Conservation (phyloP, 92 coral and sea anemone species). For the Zoanthus sociatus region DNA sequence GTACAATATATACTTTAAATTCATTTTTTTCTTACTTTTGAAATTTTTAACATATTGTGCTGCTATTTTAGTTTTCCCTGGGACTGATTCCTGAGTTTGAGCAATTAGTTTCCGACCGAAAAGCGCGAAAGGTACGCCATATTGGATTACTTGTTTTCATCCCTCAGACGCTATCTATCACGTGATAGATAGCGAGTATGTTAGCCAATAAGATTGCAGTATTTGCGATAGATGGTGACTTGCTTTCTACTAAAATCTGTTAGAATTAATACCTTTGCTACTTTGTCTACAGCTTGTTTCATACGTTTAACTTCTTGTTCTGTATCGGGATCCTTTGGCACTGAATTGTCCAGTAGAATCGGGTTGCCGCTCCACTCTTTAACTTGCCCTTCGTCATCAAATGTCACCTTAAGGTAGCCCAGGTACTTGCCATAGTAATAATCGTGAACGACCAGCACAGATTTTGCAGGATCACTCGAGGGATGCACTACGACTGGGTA, state of each 20-base stretch:
- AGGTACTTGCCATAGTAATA: slow-evolving; percentile 84
- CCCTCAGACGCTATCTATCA: no score
- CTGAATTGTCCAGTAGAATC: slow-evolving; percentile 69
- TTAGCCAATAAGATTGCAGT: no score
- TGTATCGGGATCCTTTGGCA: slow-evolving; percentile 61
- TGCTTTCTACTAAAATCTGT: not conserved
- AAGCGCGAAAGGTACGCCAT: no score
- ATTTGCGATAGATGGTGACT: no score
- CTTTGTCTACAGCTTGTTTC: slow-evolving; percentile 73
- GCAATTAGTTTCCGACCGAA: no score
- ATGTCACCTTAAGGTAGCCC: slow-evolving; percentile 82
- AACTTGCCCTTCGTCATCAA: slow-evolving; percentile 74
- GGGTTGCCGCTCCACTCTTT: slow-evolving; percentile 92
- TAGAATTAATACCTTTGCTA: slow-evolving; percentile 55
- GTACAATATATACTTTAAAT: no score
- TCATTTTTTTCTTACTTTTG: no score
- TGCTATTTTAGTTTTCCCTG: no score
- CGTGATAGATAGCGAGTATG: no score
- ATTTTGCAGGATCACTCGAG: slow-evolving; percentile 57
- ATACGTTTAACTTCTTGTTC: slow-evolving; percentile 54
- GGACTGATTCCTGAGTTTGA: no score
- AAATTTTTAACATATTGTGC: no score
- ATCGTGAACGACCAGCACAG: slow-evolving; percentile 87
- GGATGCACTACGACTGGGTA: slow-evolving; percentile 86
- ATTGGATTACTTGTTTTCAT: no score